A percentile compares a stretch with the other conserved stretches of the same genome.
phyloP scores from a whole-genome alignment of 2,888 invertebrate species.

The Agrotis exclamationis region DNA sequence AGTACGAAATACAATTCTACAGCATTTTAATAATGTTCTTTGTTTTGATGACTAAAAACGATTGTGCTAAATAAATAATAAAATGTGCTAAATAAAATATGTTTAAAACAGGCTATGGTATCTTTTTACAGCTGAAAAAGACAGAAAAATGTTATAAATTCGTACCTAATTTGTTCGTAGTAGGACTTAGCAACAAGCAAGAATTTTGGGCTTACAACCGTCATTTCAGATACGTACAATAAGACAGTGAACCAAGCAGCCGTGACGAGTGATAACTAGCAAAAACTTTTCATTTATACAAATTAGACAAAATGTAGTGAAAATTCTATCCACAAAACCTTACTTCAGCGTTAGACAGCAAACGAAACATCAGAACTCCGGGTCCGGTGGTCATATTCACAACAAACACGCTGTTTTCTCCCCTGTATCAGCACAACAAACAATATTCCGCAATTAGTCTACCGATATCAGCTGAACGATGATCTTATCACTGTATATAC shows the following conservation, averaged over 20 bases:
- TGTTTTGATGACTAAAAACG: no score
- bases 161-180: no score
- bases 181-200: not conserved
- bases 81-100: no score
- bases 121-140: no score
- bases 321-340: constrained; percentile 44
- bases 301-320: no score
- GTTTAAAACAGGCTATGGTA: no score
- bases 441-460: constrained; percentile 40
- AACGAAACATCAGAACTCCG: constrained; percentile 84
- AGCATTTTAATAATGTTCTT: no score
- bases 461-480: constrained; percentile 44
- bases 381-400: constrained; percentile 89
- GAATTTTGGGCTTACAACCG: not conserved
- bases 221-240: not conserved
- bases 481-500: constrained; percentile 55
- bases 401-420: constrained; percentile 67
- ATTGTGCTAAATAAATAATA: no score
- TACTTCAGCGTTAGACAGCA: constrained; percentile 85
- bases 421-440: constrained; percentile 67
- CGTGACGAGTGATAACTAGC: not conserved
- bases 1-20: not conserved
- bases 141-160: no score
- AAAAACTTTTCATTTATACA: no score
- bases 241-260: not conserved